These are phyloP conservation scores for Epicampocera succincta DNA, from an alignment of 2,888 invertebrate genomes.

Conservation along the genomic window DNA sequence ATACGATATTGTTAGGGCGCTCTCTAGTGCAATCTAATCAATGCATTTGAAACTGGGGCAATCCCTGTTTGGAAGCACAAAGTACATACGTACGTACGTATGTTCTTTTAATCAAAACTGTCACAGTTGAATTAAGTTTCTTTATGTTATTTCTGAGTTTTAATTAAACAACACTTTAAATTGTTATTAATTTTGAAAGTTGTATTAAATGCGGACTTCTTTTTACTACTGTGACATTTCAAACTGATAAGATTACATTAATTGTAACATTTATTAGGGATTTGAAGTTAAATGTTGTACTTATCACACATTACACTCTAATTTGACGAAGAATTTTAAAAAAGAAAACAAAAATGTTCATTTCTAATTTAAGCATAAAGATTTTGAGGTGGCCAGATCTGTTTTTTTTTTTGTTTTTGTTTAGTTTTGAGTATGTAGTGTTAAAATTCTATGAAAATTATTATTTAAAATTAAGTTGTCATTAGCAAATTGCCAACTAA, in stretches of 20 bases:
- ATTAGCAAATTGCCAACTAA: too few species aligned
- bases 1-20: too few species aligned
- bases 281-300: slow-evolving; percentile 3
- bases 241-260: slow-evolving; percentile 57
- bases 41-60: background rate
- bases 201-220: slow-evolving; percentile 27
- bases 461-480: too few species aligned
- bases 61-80: background rate
- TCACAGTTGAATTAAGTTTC: slow-evolving; percentile 13
- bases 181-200: slow-evolving; percentile 48
- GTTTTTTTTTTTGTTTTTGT: too few species aligned
- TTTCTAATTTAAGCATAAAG: slow-evolving; percentile 28
- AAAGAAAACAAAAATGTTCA: slow-evolving; percentile 40
- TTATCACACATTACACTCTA: slow-evolving; percentile 11
- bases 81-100: too few species aligned
- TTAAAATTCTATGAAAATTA: too few species aligned
- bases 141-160: slow-evolving; percentile 18
- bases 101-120: slow-evolving; percentile 43
- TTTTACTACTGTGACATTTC: slow-evolving; percentile 15
- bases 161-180: slow-evolving; percentile 28
- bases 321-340: background rate
- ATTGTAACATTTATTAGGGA: slow-evolving; percentile 33
- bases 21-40: slow-evolving; percentile 16
- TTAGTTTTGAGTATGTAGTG: too few species aligned
- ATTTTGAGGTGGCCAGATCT: slow-evolving; percentile 38